Evolutionary conservation across 1,140 invertebrate genomes (phyloP).

Genomic region (Zaprionus ghesquierei): DNA sequence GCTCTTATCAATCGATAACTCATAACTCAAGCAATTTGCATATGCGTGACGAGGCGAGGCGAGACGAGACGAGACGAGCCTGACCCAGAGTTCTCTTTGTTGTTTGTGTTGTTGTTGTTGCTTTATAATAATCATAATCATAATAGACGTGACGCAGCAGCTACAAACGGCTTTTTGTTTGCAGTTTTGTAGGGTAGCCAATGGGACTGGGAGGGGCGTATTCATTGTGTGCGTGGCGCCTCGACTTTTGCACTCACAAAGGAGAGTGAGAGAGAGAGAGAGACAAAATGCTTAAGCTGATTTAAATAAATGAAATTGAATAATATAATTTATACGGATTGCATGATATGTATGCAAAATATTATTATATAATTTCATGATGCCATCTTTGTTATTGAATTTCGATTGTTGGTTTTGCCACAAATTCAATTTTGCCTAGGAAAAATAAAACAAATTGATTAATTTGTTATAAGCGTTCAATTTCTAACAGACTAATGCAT

Average conservation of each 20-base stretch:
- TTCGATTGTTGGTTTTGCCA: not conserved
- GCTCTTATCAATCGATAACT: conserved; percentile 32
- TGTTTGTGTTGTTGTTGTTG: conserved; percentile 6
- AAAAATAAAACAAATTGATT: not conserved
- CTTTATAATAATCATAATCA: conserved; percentile 38
- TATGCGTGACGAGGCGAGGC: not conserved
- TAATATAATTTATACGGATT: not conserved
- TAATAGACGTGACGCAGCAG: conserved; percentile 33
- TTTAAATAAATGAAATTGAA: not conserved
- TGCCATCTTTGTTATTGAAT: not conserved
- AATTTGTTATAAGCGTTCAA: no score
- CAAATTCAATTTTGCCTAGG: not conserved
- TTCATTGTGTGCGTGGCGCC: not conserved
- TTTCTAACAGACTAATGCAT: no score
- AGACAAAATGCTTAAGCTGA: not conserved
- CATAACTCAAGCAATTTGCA: conserved; percentile 48
- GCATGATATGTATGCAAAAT: not conserved
- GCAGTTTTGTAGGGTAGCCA: conserved; percentile 7
- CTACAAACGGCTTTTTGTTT: conserved; percentile 20
- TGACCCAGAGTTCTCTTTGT: not conserved
- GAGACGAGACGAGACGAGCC: no score
- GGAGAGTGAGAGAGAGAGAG: no score
- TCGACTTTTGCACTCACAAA: not conserved
- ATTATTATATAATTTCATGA: not conserved
- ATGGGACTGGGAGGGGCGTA: not conserved